Conservation (phyloP, 2,888 invertebrate species). For the Sacculina carcini region DNA sequence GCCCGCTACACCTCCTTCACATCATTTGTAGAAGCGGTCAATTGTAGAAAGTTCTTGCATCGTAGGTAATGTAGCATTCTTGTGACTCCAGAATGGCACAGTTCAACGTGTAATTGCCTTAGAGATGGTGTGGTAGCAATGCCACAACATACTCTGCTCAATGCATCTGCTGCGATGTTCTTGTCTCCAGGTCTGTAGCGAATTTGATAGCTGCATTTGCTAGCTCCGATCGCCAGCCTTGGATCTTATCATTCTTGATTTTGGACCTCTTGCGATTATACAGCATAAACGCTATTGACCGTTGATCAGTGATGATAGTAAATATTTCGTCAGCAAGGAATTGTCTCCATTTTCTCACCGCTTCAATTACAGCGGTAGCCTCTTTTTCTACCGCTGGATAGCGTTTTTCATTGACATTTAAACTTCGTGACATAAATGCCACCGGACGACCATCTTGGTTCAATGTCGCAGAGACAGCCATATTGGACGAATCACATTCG, state of each 20-base stretch:
- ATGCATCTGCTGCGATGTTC: too few species aligned
- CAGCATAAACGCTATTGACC: too few species aligned
- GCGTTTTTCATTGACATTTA: conserved; percentile 2
- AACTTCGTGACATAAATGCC: conserved; percentile 1
- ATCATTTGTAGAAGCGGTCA: conserved; percentile 10
- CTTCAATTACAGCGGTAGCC: conserved; percentile 5
- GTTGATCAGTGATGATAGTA: too few species aligned
- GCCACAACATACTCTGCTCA: too few species aligned
- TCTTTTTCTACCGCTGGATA: too few species aligned
- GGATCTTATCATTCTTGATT: too few species aligned
- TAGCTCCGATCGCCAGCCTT: too few species aligned
- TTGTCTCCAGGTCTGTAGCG: conserved; percentile 11
- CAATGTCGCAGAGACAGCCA: background rate
- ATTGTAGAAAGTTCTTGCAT: conserved; percentile 9
- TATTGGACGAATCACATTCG: conserved; percentile 2
- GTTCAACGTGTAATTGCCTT: too few species aligned
- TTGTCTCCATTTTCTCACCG: conserved; percentile 3
- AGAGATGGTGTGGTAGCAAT: too few species aligned
- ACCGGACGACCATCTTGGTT: conserved; percentile 2
- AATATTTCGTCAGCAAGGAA: conserved; percentile 9
- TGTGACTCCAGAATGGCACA: too few species aligned
- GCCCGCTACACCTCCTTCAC: conserved; percentile 2
- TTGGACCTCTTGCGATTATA: too few species aligned
- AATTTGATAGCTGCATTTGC: conserved; percentile 10
- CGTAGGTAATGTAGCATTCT: too few species aligned